Conservation (phyloP, 2,113 vertebrate species). For the Nettapus auritus region DNA sequence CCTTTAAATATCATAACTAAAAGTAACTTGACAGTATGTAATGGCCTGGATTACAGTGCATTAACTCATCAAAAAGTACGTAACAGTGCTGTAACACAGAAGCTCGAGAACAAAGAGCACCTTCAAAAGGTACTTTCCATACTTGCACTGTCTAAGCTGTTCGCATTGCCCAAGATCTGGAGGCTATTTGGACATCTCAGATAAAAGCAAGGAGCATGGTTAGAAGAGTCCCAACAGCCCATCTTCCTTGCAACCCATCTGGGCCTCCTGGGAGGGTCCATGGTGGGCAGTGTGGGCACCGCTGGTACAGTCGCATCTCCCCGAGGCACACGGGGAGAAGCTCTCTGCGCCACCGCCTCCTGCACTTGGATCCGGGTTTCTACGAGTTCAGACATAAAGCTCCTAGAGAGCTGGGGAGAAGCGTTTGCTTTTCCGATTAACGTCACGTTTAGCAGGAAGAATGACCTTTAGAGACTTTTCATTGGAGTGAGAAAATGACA, state of each 20-base stretch:
- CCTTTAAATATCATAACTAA: neutral
- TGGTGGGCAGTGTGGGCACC: neutral
- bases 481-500: neutral
- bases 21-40: neutral
- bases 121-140: neutral
- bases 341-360: neutral
- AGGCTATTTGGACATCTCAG: neutral
- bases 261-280: fast-evolving
- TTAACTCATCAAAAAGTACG: neutral
- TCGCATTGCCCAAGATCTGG: neutral
- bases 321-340: neutral
- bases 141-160: neutral
- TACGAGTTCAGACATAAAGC: neutral
- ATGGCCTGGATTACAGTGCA: neutral
- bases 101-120: neutral
- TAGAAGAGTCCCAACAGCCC: neutral
- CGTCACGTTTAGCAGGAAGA: neutral
- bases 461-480: neutral
- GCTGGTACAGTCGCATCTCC: neutral
- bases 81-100: neutral
- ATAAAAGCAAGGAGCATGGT: neutral
- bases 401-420: neutral
- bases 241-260: neutral
- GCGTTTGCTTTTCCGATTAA: neutral
- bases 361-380: fast-evolving